A percentile compares a stretch with the other conserved stretches of the same genome.
Evolutionary conservation across 2,797 vertebrate genomes (phyloP).

Genomic region (Poecilia picta): DNA sequence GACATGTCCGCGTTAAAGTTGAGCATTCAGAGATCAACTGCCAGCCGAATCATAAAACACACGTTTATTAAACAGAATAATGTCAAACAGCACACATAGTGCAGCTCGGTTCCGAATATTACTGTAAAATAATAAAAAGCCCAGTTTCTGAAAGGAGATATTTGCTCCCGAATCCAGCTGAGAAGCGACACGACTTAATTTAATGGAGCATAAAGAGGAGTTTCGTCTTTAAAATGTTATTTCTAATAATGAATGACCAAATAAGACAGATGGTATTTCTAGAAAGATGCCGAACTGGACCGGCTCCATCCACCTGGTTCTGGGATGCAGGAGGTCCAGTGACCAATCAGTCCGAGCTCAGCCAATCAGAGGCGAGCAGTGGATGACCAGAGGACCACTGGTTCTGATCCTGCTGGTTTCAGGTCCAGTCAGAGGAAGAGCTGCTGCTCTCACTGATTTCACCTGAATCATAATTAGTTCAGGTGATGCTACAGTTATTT

Average conservation of each 20-base stretch:
- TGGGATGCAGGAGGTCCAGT: slow-evolving; percentile 23
- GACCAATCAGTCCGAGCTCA: neutral
- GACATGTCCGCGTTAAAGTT: slow-evolving; percentile 12
- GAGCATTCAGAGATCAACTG: fast-evolving
- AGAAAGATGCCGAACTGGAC: neutral
- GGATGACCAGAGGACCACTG: neutral
- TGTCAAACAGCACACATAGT: fast-evolving
- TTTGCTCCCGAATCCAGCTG: neutral
- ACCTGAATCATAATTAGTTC: too few species aligned
- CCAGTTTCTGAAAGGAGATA: slow-evolving; percentile 26
- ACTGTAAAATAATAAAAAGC: neutral
- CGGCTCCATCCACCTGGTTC: neutral
- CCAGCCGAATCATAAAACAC: neutral
- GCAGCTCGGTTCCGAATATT: fast-evolving
- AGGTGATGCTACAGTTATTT: too few species aligned
- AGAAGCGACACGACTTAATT: slow-evolving; percentile 5
- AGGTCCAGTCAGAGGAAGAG: neutral
- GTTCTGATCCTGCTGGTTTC: neutral
- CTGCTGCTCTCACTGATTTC: too few species aligned
- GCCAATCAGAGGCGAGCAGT: neutral
- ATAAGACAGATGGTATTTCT: too few species aligned
- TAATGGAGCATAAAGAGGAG: neutral
- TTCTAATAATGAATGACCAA: neutral
- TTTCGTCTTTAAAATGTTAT: fast-evolving
- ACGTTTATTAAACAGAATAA: fast-evolving